A percentile compares a stretch with the other conserved stretches of the same genome.
Evolutionary conservation across 2,113 vertebrate genomes (phyloP).

Genomic region (Solea senegalensis): DNA sequence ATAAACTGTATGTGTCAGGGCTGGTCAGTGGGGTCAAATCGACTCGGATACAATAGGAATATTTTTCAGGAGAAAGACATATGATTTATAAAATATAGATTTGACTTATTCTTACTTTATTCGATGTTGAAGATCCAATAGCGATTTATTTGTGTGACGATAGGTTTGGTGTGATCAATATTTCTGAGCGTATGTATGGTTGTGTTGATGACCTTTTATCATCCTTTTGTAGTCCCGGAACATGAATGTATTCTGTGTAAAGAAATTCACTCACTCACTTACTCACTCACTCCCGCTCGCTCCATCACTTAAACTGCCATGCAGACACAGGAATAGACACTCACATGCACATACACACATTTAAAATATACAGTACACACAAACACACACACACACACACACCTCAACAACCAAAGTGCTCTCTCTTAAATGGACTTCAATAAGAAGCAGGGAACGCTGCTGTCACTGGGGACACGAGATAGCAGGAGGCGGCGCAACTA

Average conservation of each 20-base stretch:
- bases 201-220: constrained; percentile 3
- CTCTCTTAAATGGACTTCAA: constrained; percentile 82
- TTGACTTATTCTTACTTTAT: constrained; percentile 7
- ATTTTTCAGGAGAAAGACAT: background rate
- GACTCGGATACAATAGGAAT: constrained; percentile 6
- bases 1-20: constrained; percentile 19
- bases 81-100: constrained; percentile 12
- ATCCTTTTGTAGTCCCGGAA: constrained; percentile 32
- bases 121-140: constrained; percentile 8
- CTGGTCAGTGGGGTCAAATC: constrained; percentile 10
- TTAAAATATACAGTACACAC: constrained; percentile 1
- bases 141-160: constrained; percentile 19
- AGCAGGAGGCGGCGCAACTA: constrained; percentile 65
- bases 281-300: constrained; percentile 45
- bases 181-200: constrained; percentile 27
- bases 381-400: constrained; percentile 58
- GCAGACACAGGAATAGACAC: constrained; percentile 47
- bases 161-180: constrained; percentile 30
- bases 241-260: constrained; percentile 79
- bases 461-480: constrained; percentile 68
- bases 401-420: constrained; percentile 86
- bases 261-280: constrained; percentile 58
- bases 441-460: constrained; percentile 69
- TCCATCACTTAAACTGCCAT: constrained; percentile 65
- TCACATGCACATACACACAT: constrained; percentile 15